phyloP scores from a whole-genome alignment of 1,140 invertebrate genomes.

The Caenorhabditis latens region DNA sequence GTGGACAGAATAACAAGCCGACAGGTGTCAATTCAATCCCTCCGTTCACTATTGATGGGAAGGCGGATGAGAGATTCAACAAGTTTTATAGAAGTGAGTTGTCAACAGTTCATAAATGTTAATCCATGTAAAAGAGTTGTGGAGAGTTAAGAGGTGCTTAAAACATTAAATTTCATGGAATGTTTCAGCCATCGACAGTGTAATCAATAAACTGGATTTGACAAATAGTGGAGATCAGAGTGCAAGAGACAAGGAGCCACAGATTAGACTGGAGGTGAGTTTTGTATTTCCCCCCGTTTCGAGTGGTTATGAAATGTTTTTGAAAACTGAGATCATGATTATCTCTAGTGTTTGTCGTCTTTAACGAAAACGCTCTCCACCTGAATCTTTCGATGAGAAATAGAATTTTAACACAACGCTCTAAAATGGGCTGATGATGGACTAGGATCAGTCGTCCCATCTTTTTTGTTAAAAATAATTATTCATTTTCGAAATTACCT shows the following conservation, averaged over 20 bases:
- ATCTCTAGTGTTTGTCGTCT: too few relatives aligned
- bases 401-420: too few relatives aligned
- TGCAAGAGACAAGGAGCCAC: conserved; percentile 11
- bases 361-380: too few relatives aligned
- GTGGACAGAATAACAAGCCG: conserved; percentile 27
- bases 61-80: conserved; percentile 43
- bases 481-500: too few relatives aligned
- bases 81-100: conserved; percentile 46
- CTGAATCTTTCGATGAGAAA: too few relatives aligned
- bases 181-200: conserved; percentile 31
- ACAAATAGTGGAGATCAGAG: background rate
- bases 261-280: conserved; percentile 16
- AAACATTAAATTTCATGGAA: background rate
- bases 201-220: conserved; percentile 30
- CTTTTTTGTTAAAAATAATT: too few relatives aligned
- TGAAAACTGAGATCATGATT: too few relatives aligned
- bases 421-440: too few relatives aligned
- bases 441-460: too few relatives aligned
- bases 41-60: conserved; percentile 16
- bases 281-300: background rate
- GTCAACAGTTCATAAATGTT: background rate
- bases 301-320: too few relatives aligned
- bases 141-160: too few relatives aligned
- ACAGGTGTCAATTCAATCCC: conserved; percentile 1
- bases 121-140: too few relatives aligned